Base-by-base conservation (phyloP, 2,113 vertebrate genomes). In the Zingel zingel region DNA sequence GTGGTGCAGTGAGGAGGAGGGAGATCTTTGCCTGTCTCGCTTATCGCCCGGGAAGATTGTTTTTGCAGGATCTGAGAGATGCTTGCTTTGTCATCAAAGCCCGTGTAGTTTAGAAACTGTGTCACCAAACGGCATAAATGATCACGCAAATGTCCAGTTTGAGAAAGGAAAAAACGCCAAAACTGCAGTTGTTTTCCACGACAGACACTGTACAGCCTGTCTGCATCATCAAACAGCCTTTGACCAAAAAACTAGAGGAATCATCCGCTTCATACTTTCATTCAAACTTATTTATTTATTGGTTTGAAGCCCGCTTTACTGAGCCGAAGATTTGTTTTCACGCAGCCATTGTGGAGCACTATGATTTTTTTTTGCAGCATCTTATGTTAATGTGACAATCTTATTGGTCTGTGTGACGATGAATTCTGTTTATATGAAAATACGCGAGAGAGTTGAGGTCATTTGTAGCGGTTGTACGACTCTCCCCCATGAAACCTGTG, bases 181-280 rank as follows among this genome's bases (percentile, higher is more conserved):
- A 85, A 70, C 50, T 45, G 66, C 68, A 36, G 66, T 12, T 59
- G 18, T 61, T 69, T 45, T 18, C 68, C 11, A 12, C 18, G 19
- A n/a, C 56, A 12, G 53, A 74, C 59, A 23, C 43, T 63, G 82
- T 75, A 43, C 50, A 58, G 82, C 86, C 80, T 85, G 84, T 83
- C 89, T 81, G 88, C 83, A 85, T 87, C 87, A 77, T 91, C 84
- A 77, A 86, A 91, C 90, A 94, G 93, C 93, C 91, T 93, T 91
- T 88, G 88, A 95, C 93, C 93, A 94, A 95, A 94, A 88, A 93
- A 94, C 69, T 68, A 47, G 51, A 86, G 78, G 61, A 88, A 85
- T 84, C 73, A 77, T 86, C 88, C 23, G 74, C 81, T 86, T 86
- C 87, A 87, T 70, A 56, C 85, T 43, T 48, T 36, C 63, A 48